These are phyloP conservation scores for Aphidius ervi DNA, from an alignment of 1,140 invertebrate species.

Conservation along the genomic window DNA sequence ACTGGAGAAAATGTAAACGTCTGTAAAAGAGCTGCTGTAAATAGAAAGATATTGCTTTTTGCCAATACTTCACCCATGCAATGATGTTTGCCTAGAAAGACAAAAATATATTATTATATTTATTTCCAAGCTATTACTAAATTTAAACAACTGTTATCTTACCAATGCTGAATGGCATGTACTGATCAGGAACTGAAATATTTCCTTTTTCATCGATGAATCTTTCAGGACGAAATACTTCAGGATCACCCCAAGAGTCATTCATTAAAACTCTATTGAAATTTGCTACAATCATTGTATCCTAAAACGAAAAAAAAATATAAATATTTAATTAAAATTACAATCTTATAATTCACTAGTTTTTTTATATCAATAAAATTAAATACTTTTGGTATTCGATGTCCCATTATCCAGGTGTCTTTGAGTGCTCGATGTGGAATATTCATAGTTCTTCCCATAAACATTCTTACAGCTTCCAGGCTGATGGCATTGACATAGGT, in stretches of 20 bases:
- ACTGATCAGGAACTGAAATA: slow-evolving; percentile 63
- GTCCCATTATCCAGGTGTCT: slow-evolving; percentile 67
- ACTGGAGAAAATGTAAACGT: slow-evolving; percentile 65
- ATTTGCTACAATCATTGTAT: slow-evolving; percentile 81
- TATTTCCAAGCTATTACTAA: not conserved
- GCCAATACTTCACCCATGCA: slow-evolving; percentile 84
- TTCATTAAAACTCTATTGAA: slow-evolving; percentile 73
- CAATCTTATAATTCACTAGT: not conserved
- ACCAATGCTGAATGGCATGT: slow-evolving; percentile 75
- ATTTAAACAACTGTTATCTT: slow-evolving; percentile 15
- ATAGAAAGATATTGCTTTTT: slow-evolving; percentile 80
- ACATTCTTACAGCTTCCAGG: slow-evolving; percentile 71
- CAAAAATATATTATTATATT: slow-evolving; percentile 5
- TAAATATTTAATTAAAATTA: not conserved
- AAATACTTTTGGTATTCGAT: slow-evolving; percentile 70
- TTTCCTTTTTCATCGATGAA: slow-evolving; percentile 67
- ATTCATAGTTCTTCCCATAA: slow-evolving; percentile 72
- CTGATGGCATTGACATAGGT: slow-evolving; percentile 76
- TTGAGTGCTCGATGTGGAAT: slow-evolving; percentile 72
- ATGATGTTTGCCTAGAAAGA: slow-evolving; percentile 63
- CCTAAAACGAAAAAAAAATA: slow-evolving; percentile 51
- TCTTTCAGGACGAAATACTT: slow-evolving; percentile 72
- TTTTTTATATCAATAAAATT: not conserved
- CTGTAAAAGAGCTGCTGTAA: slow-evolving; percentile 74
- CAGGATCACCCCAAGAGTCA: slow-evolving; percentile 66